Conservation (phyloP, 2,113 vertebrate genomes). For the Macrotis lagotis region DNA sequence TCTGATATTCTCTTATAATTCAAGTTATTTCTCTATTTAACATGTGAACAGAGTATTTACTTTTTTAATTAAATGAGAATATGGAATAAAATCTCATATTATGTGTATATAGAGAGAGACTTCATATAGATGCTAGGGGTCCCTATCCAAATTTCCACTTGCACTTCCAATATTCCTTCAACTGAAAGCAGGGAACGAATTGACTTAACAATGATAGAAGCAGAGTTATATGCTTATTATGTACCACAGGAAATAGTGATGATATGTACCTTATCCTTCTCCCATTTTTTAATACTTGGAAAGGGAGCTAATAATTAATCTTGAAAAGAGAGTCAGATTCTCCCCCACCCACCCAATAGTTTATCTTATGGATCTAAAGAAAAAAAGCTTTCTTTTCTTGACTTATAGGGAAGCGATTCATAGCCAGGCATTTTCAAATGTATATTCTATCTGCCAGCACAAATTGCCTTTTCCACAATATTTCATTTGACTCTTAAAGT, state of each 20-base stretch:
- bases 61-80: neutral
- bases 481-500: neutral
- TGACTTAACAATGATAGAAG: neutral
- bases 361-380: neutral
- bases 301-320: neutral
- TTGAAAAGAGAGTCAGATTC: neutral
- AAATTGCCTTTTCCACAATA: neutral
- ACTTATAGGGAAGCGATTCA: neutral
- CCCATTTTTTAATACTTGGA: neutral
- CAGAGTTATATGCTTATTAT: neutral
- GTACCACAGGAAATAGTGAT: neutral
- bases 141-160: too few species aligned
- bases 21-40: neutral
- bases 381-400: neutral
- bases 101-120: too few species aligned
- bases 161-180: neutral
- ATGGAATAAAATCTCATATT: neutral
- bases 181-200: neutral
- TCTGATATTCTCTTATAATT: neutral
- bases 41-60: neutral
- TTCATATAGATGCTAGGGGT: neutral
- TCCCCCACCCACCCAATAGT: neutral
- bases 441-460: too few species aligned
- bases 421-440: neutral
- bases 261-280: neutral